Base-by-base conservation (phyloP, 2,113 vertebrate genomes). In the Aegotheles bennettii region DNA sequence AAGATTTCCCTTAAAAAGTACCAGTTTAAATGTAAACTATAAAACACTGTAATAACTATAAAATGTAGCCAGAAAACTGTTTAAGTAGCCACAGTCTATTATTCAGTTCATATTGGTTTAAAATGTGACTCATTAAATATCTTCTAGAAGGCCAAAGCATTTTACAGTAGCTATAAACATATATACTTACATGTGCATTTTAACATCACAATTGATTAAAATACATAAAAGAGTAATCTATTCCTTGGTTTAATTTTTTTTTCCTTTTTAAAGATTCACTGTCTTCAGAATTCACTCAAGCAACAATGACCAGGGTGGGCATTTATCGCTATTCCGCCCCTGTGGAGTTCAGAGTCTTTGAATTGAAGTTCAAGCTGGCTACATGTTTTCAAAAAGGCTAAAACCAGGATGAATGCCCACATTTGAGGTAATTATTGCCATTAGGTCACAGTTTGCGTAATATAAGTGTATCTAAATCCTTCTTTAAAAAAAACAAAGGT, bases 341-440 rank as follows among this genome's bases (percentile, higher is more conserved):
- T 90, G 82, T 1, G 47, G 93, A 97, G 92, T 96, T 97, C 95
- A 94, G 93, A 95, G 95, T 97, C 96, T 97, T 96, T 85, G 95
- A 97, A 96, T 90, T 90, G 64, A 97, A 97, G 97, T 96, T 97
- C 96, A 93, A 97, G 96, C 97, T 97, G 97, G 98, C 98, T 97
- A 98, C 97, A 97, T 97, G 96, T 97, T 97, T 97, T 97, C 94
- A 96, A 71, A 98, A 98, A 98, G 97, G 97, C 97, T 97, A 98
- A 97, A 97, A 96, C 95, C 97, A 98, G 97, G 97, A 98, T 95
- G 95, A 98, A 98, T 98, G 98, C 98, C 98, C 98, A 98, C 97
- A 80, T 97, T 96, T 98, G 98, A 98, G 98, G 98, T 98, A 98
- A 98, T 98, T 98, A 98, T 98, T 98, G 97, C 98, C 97, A 96